Conservation (phyloP, 2,888 invertebrate species). For the Anthophora plumipes region DNA sequence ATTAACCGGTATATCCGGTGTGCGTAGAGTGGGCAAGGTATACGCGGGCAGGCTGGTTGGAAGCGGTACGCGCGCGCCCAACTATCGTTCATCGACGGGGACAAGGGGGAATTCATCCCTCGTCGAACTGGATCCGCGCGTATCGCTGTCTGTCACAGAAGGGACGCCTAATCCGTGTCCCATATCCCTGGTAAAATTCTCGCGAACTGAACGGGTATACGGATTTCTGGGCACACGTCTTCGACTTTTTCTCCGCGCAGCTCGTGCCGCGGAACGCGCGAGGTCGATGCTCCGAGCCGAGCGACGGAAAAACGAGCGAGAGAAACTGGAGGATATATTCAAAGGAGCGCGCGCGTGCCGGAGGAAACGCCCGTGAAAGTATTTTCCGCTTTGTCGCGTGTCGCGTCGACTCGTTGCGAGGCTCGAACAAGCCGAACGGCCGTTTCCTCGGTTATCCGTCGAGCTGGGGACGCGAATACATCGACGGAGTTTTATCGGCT, state of each 20-base stretch:
- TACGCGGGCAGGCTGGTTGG: slow-evolving; percentile 37
- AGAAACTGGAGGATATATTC: slow-evolving; percentile 10
- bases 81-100: too few relatives aligned
- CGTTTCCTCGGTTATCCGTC: background rate
- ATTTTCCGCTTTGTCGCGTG: slow-evolving; percentile 24
- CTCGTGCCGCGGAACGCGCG: background rate
- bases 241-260: background rate
- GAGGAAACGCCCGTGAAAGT: slow-evolving; percentile 25
- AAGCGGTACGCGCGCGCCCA: too few relatives aligned
- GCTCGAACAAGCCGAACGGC: slow-evolving; percentile 14
- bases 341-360: slow-evolving; percentile 14
- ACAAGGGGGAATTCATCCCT: too few relatives aligned
- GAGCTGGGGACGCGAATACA: background rate
- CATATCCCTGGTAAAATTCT: too few relatives aligned
- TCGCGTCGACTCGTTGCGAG: background rate
- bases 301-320: slow-evolving; percentile 10
- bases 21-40: slow-evolving; percentile 48
- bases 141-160: background rate
- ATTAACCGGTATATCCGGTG: slow-evolving; percentile 76
- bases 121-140: slow-evolving; percentile 36
- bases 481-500: background rate
- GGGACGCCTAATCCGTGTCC: too few relatives aligned
- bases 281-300: slow-evolving; percentile 18
- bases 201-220: too few relatives aligned
- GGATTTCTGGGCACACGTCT: too few relatives aligned